Evolutionary conservation across 1,140 invertebrate species (phyloP).

Genomic region (Rhopalosiphum padi): DNA sequence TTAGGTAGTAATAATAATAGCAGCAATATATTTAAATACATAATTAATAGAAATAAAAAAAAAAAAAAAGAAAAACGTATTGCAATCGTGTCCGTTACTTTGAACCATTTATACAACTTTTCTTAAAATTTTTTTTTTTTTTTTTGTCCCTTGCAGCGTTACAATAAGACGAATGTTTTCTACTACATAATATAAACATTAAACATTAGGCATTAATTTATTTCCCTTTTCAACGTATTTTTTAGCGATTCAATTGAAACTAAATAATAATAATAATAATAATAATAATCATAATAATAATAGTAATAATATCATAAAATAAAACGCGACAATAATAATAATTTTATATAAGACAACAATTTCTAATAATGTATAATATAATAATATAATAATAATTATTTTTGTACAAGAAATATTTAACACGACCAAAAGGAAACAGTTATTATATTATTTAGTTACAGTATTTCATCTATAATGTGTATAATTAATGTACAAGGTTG

Average conservation of each 20-base stretch:
- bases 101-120: neutral
- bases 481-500: neutral
- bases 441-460: neutral
- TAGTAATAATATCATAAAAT: conserved; percentile 33
- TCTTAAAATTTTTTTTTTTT: neutral
- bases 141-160: neutral
- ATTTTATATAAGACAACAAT: conserved; percentile 48
- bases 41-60: conserved; percentile 29
- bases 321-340: conserved; percentile 51
- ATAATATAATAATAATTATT: conserved; percentile 35
- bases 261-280: conserved; percentile 42
- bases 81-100: conserved; percentile 49
- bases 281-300: conserved; percentile 44
- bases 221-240: neutral
- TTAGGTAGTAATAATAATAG: conserved; percentile 50
- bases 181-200: conserved; percentile 44
- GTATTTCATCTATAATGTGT: neutral
- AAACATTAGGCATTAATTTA: conserved; percentile 19
- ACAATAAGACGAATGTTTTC: conserved; percentile 40
- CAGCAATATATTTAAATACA: conserved; percentile 47
- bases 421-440: conserved; percentile 39
- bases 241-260: conserved; percentile 37
- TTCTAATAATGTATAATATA: conserved; percentile 42
- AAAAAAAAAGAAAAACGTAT: conserved; percentile 35
- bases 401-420: conserved; percentile 46